Conservation (phyloP, 2,113 vertebrate species). For the Diadophis punctatus region DNA sequence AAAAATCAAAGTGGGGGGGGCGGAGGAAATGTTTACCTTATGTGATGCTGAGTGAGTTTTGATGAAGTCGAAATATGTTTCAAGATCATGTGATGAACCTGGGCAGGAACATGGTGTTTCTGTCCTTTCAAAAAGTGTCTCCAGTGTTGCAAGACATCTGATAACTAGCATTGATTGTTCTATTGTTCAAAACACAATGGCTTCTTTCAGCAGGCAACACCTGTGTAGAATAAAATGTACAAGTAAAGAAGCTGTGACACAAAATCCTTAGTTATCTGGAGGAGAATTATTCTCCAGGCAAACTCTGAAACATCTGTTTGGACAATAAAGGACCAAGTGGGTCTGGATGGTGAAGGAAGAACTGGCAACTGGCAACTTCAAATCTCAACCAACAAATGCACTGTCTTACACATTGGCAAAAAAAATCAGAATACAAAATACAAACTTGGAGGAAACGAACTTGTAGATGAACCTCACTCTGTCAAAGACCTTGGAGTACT, state of each 20-base stretch:
- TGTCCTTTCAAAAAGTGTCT: neutral
- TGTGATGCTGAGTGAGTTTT: neutral
- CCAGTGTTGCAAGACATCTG: neutral
- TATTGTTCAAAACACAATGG: neutral
- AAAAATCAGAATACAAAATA: too few relatives aligned
- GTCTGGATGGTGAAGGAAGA: neutral
- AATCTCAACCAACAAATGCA: too few relatives aligned
- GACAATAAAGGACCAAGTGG: neutral
- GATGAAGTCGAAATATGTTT: neutral
- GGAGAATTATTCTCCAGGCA: neutral
- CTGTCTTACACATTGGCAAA: too few relatives aligned
- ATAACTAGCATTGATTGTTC: neutral
- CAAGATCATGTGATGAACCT: neutral
- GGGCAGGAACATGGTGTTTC: neutral
- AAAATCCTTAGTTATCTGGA: neutral
- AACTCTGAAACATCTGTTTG: neutral
- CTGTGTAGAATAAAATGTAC: neutral
- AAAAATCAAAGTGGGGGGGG: neutral
- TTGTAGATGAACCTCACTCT: too few relatives aligned
- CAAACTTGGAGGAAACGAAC: too few relatives aligned
- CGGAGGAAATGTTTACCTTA: neutral
- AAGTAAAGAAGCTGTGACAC: neutral
- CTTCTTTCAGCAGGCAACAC: neutral
- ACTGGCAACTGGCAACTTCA: too few relatives aligned
- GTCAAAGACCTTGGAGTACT: too few relatives aligned